These are phyloP conservation scores for Tetrapedia diversipes DNA, from an alignment of 2,888 invertebrate species.

Conservation along the genomic window DNA sequence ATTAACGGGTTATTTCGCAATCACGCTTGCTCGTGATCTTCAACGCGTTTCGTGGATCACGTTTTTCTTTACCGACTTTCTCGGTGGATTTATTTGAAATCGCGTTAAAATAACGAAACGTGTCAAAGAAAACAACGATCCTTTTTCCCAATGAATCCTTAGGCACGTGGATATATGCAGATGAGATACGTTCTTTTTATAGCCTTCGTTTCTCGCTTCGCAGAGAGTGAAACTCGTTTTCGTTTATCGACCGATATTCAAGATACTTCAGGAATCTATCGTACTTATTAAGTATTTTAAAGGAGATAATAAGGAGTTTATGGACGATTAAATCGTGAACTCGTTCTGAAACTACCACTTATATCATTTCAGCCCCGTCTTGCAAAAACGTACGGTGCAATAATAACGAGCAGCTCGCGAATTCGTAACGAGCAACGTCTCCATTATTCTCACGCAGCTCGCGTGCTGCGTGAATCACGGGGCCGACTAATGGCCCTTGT, in stretches of 20 bases:
- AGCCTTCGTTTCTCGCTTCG: too few species aligned
- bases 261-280: too few species aligned
- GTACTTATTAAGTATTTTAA: too few species aligned
- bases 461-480: conserved; percentile 27
- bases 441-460: conserved; percentile 12
- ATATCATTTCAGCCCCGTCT: not conserved
- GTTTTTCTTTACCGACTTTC: conserved; percentile 12
- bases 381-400: not conserved
- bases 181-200: too few species aligned
- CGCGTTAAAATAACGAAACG: not conserved
- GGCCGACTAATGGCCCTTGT: conserved; percentile 3
- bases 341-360: not conserved
- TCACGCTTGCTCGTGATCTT: not conserved
- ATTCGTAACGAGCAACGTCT: conserved; percentile 3
- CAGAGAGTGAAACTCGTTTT: conserved; percentile 41
- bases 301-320: too few species aligned
- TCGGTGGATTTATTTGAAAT: not conserved
- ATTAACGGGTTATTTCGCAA: conserved; percentile 30
- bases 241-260: too few species aligned
- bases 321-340: too few species aligned
- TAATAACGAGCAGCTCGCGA: not conserved
- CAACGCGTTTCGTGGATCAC: not conserved
- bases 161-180: too few species aligned
- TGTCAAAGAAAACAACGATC: conserved; percentile 50
- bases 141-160: too few species aligned